Evolutionary conservation across 2,888 invertebrate genomes (phyloP).

Genomic region (Apantesis nais): DNA sequence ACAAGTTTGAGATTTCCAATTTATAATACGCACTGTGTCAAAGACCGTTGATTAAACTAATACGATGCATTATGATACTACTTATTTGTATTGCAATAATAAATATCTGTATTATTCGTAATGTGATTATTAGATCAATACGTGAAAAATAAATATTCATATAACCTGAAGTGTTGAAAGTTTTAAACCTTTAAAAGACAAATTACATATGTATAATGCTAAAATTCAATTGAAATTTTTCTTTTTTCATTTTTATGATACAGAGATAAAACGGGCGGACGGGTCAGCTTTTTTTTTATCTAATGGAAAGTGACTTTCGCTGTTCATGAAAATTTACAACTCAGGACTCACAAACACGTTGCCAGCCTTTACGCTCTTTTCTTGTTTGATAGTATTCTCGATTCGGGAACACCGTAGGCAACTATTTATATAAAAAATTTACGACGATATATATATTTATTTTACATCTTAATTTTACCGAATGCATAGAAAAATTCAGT

Average conservation of each 20-base stretch:
- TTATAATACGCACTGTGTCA: neutral
- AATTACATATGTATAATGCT: too few relatives aligned
- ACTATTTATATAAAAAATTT: too few relatives aligned
- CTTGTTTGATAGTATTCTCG: neutral
- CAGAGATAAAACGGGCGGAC: too few relatives aligned
- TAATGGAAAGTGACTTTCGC: neutral
- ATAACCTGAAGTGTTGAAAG: too few relatives aligned
- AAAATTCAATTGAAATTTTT: too few relatives aligned
- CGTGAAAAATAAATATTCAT: too few relatives aligned
- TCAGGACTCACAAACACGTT: too few relatives aligned
- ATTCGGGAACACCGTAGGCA: neutral
- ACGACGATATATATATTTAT: neutral
- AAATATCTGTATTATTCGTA: neutral
- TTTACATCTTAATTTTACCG: conserved; percentile 9
- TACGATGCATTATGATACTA: neutral
- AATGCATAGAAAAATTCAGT: conserved; percentile 20
- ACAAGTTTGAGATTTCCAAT: neutral
- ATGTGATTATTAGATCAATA: neutral
- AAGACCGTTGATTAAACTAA: neutral
- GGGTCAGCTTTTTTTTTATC: too few relatives aligned
- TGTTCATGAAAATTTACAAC: too few relatives aligned
- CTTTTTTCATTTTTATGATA: too few relatives aligned
- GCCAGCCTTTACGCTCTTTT: neutral
- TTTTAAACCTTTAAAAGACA: too few relatives aligned
- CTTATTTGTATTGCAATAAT: neutral